These are phyloP conservation scores for Sarcophaga peregrina DNA, from an alignment of 1,140 invertebrate genomes.

Conservation along the genomic window DNA sequence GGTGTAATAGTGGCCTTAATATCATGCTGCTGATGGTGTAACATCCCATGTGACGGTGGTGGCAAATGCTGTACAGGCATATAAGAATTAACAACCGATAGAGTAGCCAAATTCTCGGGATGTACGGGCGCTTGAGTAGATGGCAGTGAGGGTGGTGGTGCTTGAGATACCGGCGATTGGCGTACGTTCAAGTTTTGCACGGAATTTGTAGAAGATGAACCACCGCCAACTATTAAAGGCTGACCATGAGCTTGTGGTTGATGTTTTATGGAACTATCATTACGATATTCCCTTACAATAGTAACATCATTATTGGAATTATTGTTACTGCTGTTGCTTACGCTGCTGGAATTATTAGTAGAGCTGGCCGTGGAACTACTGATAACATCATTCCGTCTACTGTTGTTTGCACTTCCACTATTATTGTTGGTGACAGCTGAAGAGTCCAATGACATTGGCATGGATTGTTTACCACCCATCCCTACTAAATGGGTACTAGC, in stretches of 20 bases:
- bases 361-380: conserved; percentile 36
- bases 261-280: conserved; percentile 54
- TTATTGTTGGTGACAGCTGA: neutral
- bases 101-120: conserved; percentile 72
- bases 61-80: conserved; percentile 53
- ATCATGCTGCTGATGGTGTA: conserved; percentile 59
- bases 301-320: conserved; percentile 65
- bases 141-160: neutral
- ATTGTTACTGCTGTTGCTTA: conserved; percentile 36
- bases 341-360: conserved; percentile 33
- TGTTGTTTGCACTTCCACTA: neutral
- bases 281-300: conserved; percentile 70
- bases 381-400: conserved; percentile 30
- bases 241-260: conserved; percentile 49
- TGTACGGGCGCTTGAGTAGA: conserved; percentile 50
- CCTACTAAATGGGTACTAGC: conserved; percentile 46
- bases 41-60: conserved; percentile 54
- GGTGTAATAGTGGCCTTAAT: conserved; percentile 76
- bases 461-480: conserved; percentile 39
- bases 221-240: conserved; percentile 49
- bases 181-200: conserved; percentile 55
- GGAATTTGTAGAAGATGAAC: conserved; percentile 42
- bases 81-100: conserved; percentile 74
- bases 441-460: conserved; percentile 6
- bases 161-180: conserved; percentile 28